Percentiles rank a stretch among this genome's conserved stretches.
These are phyloP conservation scores for Synergus gifuensis DNA, from an alignment of 2,888 invertebrate genomes.

Conservation along the genomic window DNA sequence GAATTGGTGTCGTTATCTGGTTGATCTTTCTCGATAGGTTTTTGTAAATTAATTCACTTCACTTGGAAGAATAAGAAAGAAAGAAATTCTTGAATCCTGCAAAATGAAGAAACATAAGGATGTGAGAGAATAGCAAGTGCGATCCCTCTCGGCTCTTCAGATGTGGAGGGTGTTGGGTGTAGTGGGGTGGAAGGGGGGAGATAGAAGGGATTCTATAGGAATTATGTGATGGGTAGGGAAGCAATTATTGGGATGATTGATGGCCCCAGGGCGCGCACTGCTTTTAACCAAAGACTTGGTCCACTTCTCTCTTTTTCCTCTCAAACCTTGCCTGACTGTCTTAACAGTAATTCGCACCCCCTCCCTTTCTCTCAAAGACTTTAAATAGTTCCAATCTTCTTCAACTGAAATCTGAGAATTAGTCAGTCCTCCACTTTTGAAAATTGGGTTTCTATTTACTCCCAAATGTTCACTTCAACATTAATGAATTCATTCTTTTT, in stretches of 20 bases:
- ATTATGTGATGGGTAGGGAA: conserved; percentile 68
- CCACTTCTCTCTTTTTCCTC: conserved; percentile 59
- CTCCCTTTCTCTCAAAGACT: conserved; percentile 44
- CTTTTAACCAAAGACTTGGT: conserved; percentile 69
- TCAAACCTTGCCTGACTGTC: conserved; percentile 49
- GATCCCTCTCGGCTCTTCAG: conserved; percentile 58
- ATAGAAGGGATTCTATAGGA: conserved; percentile 62
- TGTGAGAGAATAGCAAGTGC: conserved; percentile 58
- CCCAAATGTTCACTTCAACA: not conserved
- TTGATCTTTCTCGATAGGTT: not conserved
- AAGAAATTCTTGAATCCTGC: conserved; percentile 1
- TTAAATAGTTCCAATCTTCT: conserved; percentile 17
- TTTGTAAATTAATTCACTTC: not conserved
- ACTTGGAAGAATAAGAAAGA: not conserved
- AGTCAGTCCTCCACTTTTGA: not conserved
- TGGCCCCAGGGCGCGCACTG: conserved; percentile 74
- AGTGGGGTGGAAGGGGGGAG: conserved; percentile 49
- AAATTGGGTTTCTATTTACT: not conserved
- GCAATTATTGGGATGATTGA: conserved; percentile 76
- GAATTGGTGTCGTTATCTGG: not conserved
- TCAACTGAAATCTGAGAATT: conserved; percentile 11
- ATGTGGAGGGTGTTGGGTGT: conserved; percentile 56
- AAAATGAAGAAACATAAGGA: conserved; percentile 48
- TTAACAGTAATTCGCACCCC: conserved; percentile 38
- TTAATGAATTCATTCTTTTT: not conserved